Evolutionary conservation across 2,888 invertebrate species (phyloP).

Genomic region (Orchesellides sinensis): DNA sequence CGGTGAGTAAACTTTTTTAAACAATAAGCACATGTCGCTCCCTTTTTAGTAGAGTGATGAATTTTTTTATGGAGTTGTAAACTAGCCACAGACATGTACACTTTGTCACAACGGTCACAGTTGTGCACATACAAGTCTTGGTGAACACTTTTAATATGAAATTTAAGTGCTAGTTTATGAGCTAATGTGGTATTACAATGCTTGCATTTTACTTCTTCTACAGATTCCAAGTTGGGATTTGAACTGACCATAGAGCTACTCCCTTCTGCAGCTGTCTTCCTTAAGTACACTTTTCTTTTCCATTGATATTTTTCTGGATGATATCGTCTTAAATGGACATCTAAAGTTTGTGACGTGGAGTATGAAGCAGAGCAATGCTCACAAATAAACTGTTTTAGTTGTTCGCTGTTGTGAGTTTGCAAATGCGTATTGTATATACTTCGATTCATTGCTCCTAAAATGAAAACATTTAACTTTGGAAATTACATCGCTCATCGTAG

Average conservation of each 20-base stretch:
- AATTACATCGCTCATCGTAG: background rate
- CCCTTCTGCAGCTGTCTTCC: too few relatives aligned
- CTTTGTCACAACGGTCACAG: constrained; percentile 28
- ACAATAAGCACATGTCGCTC: too few relatives aligned
- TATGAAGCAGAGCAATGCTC: background rate
- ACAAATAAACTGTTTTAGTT: background rate
- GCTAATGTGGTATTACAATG: constrained; percentile 1
- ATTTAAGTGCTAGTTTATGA: background rate
- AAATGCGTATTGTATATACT: background rate
- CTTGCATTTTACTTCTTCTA: too few relatives aligned
- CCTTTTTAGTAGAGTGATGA: too few relatives aligned
- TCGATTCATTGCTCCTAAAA: background rate
- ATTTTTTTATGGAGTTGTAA: constrained; percentile 35
- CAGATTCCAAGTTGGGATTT: too few relatives aligned
- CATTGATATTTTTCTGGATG: background rate
- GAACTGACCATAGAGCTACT: too few relatives aligned
- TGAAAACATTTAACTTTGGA: background rate
- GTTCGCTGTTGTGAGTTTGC: background rate
- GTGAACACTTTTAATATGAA: constrained; percentile 12
- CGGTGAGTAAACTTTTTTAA: too few relatives aligned
- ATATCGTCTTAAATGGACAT: background rate
- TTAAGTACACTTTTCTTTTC: background rate
- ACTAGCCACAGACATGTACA: constrained; percentile 21
- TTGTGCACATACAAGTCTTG: constrained; percentile 21
- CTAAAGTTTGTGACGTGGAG: background rate